A percentile compares a stretch with the other conserved stretches of the same genome.
These are phyloP conservation scores for Zygogramma bicolorata DNA, from an alignment of 2,888 invertebrate genomes.

Conservation along the genomic window DNA sequence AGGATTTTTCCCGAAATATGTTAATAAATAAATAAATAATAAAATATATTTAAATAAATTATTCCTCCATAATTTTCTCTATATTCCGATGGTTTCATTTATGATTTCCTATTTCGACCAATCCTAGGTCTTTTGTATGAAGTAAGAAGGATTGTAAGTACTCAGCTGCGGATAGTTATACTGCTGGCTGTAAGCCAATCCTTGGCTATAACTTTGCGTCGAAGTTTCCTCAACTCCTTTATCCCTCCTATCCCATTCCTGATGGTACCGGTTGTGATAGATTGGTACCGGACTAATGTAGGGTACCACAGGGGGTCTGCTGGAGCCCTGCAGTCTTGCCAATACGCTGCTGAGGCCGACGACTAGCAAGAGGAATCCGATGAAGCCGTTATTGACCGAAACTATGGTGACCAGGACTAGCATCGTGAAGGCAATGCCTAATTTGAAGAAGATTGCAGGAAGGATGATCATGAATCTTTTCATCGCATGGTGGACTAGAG, in stretches of 20 bases:
- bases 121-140: constrained; percentile 6
- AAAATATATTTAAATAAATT: too few species aligned
- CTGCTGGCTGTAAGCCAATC: constrained; percentile 19
- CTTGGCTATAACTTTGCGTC: not conserved
- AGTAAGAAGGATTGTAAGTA: constrained; percentile 17
- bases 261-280: constrained; percentile 42
- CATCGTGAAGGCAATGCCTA: constrained; percentile 81
- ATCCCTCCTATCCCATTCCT: constrained; percentile 50
- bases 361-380: constrained; percentile 72
- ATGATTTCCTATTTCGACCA: too few species aligned
- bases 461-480: constrained; percentile 79
- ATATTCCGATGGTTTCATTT: too few species aligned
- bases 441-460: constrained; percentile 80
- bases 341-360: constrained; percentile 64
- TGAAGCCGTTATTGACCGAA: constrained; percentile 81
- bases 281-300: constrained; percentile 43
- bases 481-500: constrained; percentile 79
- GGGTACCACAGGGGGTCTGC: constrained; percentile 47
- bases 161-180: constrained; percentile 32
- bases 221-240: constrained; percentile 18
- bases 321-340: constrained; percentile 61
- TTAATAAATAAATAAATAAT: too few species aligned
- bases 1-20: too few species aligned
- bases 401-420: constrained; percentile 76
- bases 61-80: too few species aligned